Conservation (phyloP, 2,797 vertebrate genomes). For the Psittacula echo region DNA sequence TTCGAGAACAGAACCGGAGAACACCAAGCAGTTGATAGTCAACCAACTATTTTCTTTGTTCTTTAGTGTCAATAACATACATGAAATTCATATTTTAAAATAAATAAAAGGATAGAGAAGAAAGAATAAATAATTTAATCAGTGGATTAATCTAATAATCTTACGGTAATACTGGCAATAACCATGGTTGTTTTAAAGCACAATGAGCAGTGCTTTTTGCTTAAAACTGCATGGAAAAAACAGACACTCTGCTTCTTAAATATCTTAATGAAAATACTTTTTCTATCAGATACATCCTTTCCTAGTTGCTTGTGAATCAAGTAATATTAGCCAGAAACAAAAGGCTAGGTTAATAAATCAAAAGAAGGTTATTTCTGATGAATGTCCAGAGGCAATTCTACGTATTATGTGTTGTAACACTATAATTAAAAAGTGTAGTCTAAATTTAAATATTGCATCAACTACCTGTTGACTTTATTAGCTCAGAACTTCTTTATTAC, state of each 20-base stretch:
- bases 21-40: background rate
- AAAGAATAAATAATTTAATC: slow-evolving; percentile 47
- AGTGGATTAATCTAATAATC: slow-evolving; percentile 64
- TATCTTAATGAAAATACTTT: slow-evolving; percentile 44
- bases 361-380: background rate
- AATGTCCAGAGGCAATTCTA: slow-evolving; percentile 8
- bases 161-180: slow-evolving; percentile 54
- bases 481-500: background rate
- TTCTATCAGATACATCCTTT: slow-evolving; percentile 29
- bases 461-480: slow-evolving; percentile 37
- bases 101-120: background rate
- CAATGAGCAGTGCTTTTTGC: slow-evolving; percentile 14
- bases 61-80: background rate
- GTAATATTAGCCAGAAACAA: slow-evolving; percentile 7
- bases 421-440: slow-evolving; percentile 15
- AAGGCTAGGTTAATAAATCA: slow-evolving; percentile 53
- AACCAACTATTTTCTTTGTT: background rate
- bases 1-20: background rate
- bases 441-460: slow-evolving; percentile 33
- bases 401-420: background rate
- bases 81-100: slow-evolving; percentile 2
- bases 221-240: slow-evolving; percentile 42
- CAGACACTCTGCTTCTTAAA: background rate
- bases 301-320: slow-evolving; percentile 31
- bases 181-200: slow-evolving; percentile 52